Percentiles rank a stretch among this genome's conserved stretches.
Conservation (phyloP, 2,888 invertebrate genomes). For the Megamerina dolium region DNA sequence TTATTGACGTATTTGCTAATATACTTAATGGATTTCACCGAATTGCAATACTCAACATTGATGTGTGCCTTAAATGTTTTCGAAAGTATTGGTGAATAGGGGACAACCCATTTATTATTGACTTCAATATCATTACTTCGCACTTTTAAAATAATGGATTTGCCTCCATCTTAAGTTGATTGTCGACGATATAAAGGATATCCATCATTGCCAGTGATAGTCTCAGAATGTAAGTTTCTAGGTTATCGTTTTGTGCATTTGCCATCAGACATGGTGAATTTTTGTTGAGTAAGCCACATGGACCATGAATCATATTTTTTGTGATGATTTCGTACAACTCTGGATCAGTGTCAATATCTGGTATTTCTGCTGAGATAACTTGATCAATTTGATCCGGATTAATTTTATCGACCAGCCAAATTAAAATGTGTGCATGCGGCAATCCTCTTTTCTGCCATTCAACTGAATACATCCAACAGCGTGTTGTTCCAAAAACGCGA, state of each 20-base stretch:
- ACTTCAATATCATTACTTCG: too few relatives aligned
- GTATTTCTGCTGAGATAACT: constrained; percentile 28
- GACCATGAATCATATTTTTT: constrained; percentile 22
- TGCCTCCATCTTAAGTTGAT: background rate
- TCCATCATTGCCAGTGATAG: constrained; percentile 10
- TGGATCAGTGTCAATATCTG: constrained; percentile 19
- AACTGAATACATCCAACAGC: too few relatives aligned
- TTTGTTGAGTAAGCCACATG: constrained; percentile 19
- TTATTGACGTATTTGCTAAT: constrained; percentile 3
- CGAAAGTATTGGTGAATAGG: background rate
- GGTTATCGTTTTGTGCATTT: constrained; percentile 22
- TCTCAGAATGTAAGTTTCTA: constrained; percentile 21
- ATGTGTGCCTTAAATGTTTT: constrained; percentile 3
- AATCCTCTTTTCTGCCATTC: too few relatives aligned
- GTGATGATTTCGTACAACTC: constrained; percentile 15
- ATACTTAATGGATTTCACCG: background rate
- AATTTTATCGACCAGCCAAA: constrained; percentile 35
- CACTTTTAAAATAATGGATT: background rate
- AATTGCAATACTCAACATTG: constrained; percentile 1
- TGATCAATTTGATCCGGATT: constrained; percentile 32
- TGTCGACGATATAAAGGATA: background rate
- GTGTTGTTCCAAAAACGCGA: constrained; percentile 2
- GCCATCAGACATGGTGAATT: constrained; percentile 19
- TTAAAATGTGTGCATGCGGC: constrained; percentile 33
- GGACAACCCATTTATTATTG: too few relatives aligned